A percentile compares a stretch with the other conserved stretches of the same genome.
Conservation (phyloP, 2,113 vertebrate genomes). For the Equus quagga region DNA sequence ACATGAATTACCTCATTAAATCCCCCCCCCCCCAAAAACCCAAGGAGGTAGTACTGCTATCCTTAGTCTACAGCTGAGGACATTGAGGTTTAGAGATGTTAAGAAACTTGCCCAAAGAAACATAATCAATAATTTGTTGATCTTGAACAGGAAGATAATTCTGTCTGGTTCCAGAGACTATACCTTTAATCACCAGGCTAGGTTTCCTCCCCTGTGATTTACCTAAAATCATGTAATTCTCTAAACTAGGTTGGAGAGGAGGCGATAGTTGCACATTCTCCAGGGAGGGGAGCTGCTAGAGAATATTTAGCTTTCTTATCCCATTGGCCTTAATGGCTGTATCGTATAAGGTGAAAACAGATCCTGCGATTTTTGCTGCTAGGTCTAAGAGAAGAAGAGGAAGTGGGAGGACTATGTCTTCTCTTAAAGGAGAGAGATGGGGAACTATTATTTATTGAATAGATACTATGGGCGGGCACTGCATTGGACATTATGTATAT, state of each 20-base stretch:
- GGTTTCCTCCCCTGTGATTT: background rate
- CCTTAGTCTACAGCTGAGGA: background rate
- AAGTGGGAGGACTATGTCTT: background rate
- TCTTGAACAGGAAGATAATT: background rate
- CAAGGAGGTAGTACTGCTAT: background rate
- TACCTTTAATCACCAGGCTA: background rate
- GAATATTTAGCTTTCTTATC: background rate
- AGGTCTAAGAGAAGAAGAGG: constrained; percentile 9
- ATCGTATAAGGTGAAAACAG: background rate
- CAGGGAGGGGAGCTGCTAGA: background rate
- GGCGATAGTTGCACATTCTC: background rate
- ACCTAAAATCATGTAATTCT: background rate
- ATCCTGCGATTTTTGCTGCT: background rate
- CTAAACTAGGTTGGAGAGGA: background rate
- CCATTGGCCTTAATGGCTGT: background rate
- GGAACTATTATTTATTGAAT: background rate
- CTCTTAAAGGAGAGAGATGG: background rate
- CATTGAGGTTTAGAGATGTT: background rate
- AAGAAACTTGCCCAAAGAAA: background rate
- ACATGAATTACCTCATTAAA: background rate
- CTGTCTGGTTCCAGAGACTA: background rate
- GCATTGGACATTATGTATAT: background rate
- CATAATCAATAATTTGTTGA: constrained; percentile 2
- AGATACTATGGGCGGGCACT: background rate
- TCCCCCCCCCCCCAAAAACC: background rate